A percentile compares a stretch with the other conserved stretches of the same genome.
These are phyloP conservation scores for Morpho achilles DNA, from an alignment of 2,888 invertebrate genomes.

Conservation along the genomic window DNA sequence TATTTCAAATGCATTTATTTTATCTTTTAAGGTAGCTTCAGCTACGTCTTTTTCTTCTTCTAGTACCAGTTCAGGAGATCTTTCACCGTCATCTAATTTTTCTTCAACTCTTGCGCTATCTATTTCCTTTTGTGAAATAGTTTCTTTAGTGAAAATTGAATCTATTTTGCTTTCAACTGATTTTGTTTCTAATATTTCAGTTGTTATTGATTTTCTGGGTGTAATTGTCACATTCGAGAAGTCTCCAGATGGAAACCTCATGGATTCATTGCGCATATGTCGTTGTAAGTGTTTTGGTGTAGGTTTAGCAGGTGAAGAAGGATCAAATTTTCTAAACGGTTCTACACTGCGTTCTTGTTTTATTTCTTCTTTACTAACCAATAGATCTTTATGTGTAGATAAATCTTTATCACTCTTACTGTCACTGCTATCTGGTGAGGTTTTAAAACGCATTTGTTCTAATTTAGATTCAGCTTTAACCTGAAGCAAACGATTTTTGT, in stretches of 20 bases:
- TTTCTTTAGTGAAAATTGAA: slow-evolving; percentile 47
- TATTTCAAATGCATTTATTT: slow-evolving; percentile 71
- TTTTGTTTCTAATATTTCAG: slow-evolving; percentile 68
- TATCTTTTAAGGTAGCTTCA: slow-evolving; percentile 66
- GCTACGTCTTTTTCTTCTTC: slow-evolving; percentile 70
- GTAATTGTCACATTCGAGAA: slow-evolving; percentile 74
- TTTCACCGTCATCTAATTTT: slow-evolving; percentile 71
- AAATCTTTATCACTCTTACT: slow-evolving; percentile 51
- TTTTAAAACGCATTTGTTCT: slow-evolving; percentile 61
- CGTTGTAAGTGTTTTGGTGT: slow-evolving; percentile 74
- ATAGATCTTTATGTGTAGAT: slow-evolving; percentile 40
- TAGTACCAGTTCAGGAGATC: slow-evolving; percentile 61
- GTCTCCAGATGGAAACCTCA: slow-evolving; percentile 75
- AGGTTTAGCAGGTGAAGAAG: slow-evolving; percentile 69
- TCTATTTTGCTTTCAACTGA: slow-evolving; percentile 50
- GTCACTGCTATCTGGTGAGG: slow-evolving; percentile 58
- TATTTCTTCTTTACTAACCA: slow-evolving; percentile 48
- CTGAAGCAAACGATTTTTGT: slow-evolving; percentile 31
- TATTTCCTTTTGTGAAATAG: slow-evolving; percentile 69
- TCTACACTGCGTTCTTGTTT: slow-evolving; percentile 60
- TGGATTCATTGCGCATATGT: slow-evolving; percentile 75
- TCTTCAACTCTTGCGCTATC: slow-evolving; percentile 76
- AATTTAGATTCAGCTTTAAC: slow-evolving; percentile 61
- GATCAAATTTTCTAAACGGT: slow-evolving; percentile 67
- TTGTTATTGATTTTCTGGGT: slow-evolving; percentile 61